Evolutionary conservation across 2,888 invertebrate species (phyloP), one percentile per base, ranked within the genome.

Genomic region (Noctua janthina): DNA sequence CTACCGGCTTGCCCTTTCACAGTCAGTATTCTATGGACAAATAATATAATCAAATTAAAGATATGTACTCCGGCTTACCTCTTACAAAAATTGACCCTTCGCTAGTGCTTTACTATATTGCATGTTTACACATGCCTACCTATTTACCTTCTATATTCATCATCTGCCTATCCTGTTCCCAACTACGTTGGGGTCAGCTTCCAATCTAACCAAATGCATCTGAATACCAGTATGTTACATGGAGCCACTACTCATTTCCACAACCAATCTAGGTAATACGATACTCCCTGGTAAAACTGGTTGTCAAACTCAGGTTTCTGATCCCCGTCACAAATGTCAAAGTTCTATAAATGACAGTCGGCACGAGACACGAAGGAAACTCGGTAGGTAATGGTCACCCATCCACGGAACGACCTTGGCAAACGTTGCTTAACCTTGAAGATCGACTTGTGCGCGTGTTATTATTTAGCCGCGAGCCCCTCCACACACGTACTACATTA

Each of bases 401-500:
- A 67, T 67, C n/a, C 15, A n/a, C 23, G 13, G 1, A 13, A 43
- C 1, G 43, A 67, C 67, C 67, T 46, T 67, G 67, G 67, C n/a
- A 67, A 67, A n/a, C 7, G 15, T 43, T 46, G 43, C 43, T 15
- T 46, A 23, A 43, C 67, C 23, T 43, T 67, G 39, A 43, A 67
- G 2, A 6, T 67, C 23, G 2, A 29, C 29, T 62, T 62, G 15
- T 29, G 29, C n/a, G 59, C 29, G 62, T 35, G 35, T 17, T 66
- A 20, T 66, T 23, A 39, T 66, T 39, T 39, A 5, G 23, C 39
- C 6, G 7, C 1, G 13, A 67, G 23, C 23, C 43, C n/a, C 15
- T 67, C 5, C 6, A 67, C 6, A 46, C 10, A n/a, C 23, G 17
- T 64, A 46, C n/a, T 62, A 23, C 35, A 83, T 77, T 81, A 77